A percentile compares a stretch with the other conserved stretches of the same genome.
Conservation (phyloP, 2,797 vertebrate species). For the Orientallactaga sibirica region DNA sequence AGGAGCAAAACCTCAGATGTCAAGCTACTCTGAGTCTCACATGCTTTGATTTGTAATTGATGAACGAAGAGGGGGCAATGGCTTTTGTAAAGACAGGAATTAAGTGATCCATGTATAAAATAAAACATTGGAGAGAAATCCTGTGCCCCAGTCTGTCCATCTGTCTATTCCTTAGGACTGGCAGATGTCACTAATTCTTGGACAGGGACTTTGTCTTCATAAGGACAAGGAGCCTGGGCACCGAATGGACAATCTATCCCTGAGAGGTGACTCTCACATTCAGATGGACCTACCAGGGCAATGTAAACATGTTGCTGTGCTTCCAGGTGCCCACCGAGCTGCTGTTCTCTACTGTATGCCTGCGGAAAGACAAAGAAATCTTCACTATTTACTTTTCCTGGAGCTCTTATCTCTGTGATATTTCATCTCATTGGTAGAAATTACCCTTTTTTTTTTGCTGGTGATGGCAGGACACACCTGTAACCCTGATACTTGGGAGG, state of each 20-base stretch:
- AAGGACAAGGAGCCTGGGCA: background rate
- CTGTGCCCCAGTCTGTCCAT: background rate
- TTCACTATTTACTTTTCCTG: background rate
- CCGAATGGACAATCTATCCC: background rate
- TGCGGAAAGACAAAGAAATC: background rate
- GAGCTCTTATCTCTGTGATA: background rate
- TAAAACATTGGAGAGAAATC: constrained; percentile 2
- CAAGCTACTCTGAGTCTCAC: background rate
- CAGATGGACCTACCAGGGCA: background rate
- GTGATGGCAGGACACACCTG: no score
- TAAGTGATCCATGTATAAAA: constrained; percentile 17
- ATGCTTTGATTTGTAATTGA: constrained; percentile 26
- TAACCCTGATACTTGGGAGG: no score
- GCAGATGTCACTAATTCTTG: background rate
- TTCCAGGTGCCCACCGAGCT: background rate
- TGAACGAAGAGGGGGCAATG: background rate
- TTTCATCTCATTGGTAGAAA: constrained; percentile 6
- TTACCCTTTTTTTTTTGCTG: background rate
- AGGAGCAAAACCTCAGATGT: background rate
- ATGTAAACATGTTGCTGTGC: background rate
- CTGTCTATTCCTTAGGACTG: background rate
- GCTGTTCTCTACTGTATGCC: no score
- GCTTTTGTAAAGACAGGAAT: background rate
- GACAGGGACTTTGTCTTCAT: constrained; percentile 39
- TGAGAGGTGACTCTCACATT: background rate